Percentiles rank a stretch among this genome's conserved stretches.
These are phyloP conservation scores for Polylopha cassiicola DNA, from an alignment of 2,888 invertebrate genomes.

Conservation along the genomic window DNA sequence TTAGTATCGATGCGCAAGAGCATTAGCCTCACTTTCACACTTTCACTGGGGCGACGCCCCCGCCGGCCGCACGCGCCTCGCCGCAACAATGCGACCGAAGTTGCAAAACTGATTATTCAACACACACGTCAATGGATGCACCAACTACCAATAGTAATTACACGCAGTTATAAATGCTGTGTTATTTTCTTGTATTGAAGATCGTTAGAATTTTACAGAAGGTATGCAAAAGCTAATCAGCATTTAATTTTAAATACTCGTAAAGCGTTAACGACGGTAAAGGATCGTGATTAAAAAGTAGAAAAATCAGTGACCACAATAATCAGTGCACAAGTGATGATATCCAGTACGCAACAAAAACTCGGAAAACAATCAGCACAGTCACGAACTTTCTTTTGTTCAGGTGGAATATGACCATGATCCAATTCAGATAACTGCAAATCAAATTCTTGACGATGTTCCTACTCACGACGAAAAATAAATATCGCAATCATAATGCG, in stretches of 20 bases:
- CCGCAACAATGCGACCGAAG: slow-evolving; percentile 42
- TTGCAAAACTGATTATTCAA: slow-evolving; percentile 70
- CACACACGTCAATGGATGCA: slow-evolving; percentile 30
- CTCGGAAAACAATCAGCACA: slow-evolving; percentile 35
- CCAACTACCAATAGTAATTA: slow-evolving; percentile 13
- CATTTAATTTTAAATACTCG: no score
- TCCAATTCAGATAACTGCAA: slow-evolving; percentile 49
- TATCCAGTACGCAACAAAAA: slow-evolving; percentile 33
- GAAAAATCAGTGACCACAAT: slow-evolving; percentile 1
- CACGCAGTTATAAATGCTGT: no score
- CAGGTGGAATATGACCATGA: slow-evolving; percentile 40
- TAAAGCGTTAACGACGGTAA: no score
- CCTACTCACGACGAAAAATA: slow-evolving; percentile 39
- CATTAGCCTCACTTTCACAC: slow-evolving; percentile 76
- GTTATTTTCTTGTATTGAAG: no score
- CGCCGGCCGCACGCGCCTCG: slow-evolving; percentile 41
- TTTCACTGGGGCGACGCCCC: slow-evolving; percentile 74
- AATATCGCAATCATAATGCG: slow-evolving; percentile 42
- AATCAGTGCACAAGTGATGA: slow-evolving; percentile 17
- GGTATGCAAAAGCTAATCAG: no score
- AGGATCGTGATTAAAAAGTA: slow-evolving; percentile 3
- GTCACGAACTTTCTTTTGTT: slow-evolving; percentile 39
- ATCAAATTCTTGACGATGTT: slow-evolving; percentile 40
- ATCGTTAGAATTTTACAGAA: no score
- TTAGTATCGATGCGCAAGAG: slow-evolving; percentile 41